Conservation (phyloP, 2,888 invertebrate species). For the Furcula furcula region DNA sequence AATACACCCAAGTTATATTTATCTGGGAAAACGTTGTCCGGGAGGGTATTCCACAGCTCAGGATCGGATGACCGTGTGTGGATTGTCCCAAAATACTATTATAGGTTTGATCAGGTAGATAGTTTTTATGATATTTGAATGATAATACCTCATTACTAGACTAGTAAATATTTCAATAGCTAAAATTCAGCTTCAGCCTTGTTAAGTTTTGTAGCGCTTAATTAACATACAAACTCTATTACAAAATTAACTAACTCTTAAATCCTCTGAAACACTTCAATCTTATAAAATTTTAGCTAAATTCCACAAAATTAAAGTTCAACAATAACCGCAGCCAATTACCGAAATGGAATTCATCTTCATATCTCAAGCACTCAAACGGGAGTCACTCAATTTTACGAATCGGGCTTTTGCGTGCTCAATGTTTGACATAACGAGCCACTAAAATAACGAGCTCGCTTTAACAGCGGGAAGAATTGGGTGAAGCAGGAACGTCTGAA, state of each 20-base stretch:
- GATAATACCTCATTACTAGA: no score
- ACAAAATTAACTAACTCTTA: not conserved
- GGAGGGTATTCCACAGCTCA: no score
- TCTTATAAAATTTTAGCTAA: constrained; percentile 15
- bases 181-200: no score
- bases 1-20: no score
- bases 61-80: no score
- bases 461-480: constrained; percentile 2
- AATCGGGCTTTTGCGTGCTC: constrained; percentile 66
- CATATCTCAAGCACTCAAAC: constrained; percentile 45
- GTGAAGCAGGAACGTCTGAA: constrained; percentile 26
- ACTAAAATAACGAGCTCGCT: constrained; percentile 36
- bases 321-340: constrained; percentile 44
- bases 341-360: constrained; percentile 57
- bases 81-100: no score
- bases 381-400: constrained; percentile 62
- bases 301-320: constrained; percentile 10
- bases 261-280: not conserved
- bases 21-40: no score
- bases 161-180: no score
- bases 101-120: no score
- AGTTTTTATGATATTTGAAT: no score
- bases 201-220: no score
- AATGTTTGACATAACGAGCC: constrained; percentile 51
- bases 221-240: no score